Evolutionary conservation across 2,797 vertebrate species (phyloP).

Genomic region (Microctenopoma stevenorrisi): DNA sequence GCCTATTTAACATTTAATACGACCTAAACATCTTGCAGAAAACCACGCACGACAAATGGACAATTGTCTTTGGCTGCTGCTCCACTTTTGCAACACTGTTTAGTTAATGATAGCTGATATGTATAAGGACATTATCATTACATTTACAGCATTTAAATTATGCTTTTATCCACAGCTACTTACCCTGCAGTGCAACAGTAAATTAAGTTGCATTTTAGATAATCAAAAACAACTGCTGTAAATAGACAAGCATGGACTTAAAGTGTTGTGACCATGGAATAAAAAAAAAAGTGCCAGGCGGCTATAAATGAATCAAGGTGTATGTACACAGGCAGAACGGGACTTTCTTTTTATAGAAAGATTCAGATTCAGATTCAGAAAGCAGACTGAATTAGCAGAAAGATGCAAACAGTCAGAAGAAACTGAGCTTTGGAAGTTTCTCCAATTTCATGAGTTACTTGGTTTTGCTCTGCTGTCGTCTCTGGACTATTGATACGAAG

Average conservation of each 20-base stretch:
- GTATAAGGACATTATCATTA: constrained; percentile 4
- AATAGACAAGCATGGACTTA: background rate
- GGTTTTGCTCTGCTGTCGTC: too few species aligned
- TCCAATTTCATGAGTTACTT: too few species aligned
- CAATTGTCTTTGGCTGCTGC: background rate
- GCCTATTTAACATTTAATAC: constrained; percentile 17
- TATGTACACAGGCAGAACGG: background rate
- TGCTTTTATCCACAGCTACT: constrained; percentile 14
- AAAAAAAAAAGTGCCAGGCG: background rate
- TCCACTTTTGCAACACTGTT: background rate
- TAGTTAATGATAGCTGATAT: constrained; percentile 5
- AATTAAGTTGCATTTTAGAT: background rate
- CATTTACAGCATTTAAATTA: constrained; percentile 10
- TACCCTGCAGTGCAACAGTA: constrained; percentile 3
- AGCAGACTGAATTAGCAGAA: background rate
- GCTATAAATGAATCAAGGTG: too few species aligned
- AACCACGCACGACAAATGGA: background rate
- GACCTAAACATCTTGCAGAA: constrained; percentile 11
- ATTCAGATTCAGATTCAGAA: too few species aligned
- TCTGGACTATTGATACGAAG: too few species aligned
- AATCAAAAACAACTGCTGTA: constrained; percentile 1
- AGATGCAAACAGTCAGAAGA: background rate
- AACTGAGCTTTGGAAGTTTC: too few species aligned
- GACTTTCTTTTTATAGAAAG: background rate
- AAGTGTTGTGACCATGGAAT: background rate